Base-by-base conservation (phyloP, 2,797 vertebrate genomes). In the Triplophysa yarkandensis region DNA sequence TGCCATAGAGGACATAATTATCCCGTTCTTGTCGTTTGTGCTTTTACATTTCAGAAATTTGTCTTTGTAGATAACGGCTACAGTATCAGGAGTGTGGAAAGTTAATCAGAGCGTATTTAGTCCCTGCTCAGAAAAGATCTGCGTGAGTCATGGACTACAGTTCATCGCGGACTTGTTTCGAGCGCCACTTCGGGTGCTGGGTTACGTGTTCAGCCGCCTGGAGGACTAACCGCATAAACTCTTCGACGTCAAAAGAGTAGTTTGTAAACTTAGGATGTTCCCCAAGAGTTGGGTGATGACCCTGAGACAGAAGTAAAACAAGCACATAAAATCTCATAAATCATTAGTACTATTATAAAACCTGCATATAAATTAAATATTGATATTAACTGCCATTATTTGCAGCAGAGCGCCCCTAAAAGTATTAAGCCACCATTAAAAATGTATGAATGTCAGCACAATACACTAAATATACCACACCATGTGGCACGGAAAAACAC, bases 231-330 rank as follows among this genome's bases (percentile, higher is more conserved):
- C 89, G 90, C 92, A 98, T 93, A 82, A 98, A 98, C 90, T 99
- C 97, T 80, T 89, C 91, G 57, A 94, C 93, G 41, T 98, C 93
- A 16, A 99, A 99, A 79, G 94, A 93, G 84, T 99, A 99, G 90
- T 98, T 99, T 50, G 96, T 99, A 81, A 99, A 99, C 88, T 99
- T 99, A 0, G 96, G 96, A 77, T 99, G 98, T 55, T 96, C 95
- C 77, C 96, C 95, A 9, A 99, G 92, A 1, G 95, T 97, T 39
- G 97, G 97, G 84, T 99, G 97, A 87, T 98, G 96, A 81, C 96
- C 97, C 98, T 99, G 87, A 27, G 6, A 69, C 6, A 83, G 16
- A 43, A 68, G 14, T 4, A 11, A 39, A 10, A 21, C 30, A 46
- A 58, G 62, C 17, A 62, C 9, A 55, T 4, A 27, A 30, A 3